Base-by-base conservation (phyloP, 2,888 invertebrate genomes). In the Pammene fasciana region DNA sequence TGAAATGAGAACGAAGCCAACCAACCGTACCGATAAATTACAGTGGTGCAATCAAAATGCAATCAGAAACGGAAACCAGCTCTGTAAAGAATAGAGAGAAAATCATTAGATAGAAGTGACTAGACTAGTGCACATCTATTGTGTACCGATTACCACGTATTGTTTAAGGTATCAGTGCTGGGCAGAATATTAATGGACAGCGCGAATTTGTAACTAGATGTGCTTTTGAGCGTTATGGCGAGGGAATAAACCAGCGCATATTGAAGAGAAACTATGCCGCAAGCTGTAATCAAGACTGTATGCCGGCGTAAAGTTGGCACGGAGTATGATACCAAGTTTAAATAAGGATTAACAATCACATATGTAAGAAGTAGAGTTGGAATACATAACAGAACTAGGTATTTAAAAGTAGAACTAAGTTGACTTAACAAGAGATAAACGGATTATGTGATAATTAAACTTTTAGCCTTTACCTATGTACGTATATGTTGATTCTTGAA, bases 41-140 rank as follows among this genome's bases (percentile, higher is more conserved):
- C 56, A 50, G 26, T 38, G 6, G 55, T 38, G 64, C 64, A 52
- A 64, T 64, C 68, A 68, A 68, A 68, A 52, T 45, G 52, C 64
- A 68, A 64, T 64, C 57, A 64, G 57, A 36, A 62, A 50, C 26
- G 34, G n/a, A 68, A 68, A 62, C 48, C 26, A 43, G 55, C 55
- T 48, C 34, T 36, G 60, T 48, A 48, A 14, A 48, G 14, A 55
- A 56, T 14, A 48, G 26, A 10, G 41, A 61, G 38, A 50, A 61
- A 48, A 46, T 55, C 38, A 67, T 55, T 61, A 61, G 38, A 55
- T n/a, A 55, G 14, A 5, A 61, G 61, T 14, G 55, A 13, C 55
- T 18, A 14, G 16, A 43, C 34, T 36, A 36, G n/a, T n/a, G 59
- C 50, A 59, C 36, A n/a, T 45, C 18, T 46, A 16, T 38, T 36